Conservation (phyloP, 2,888 invertebrate genomes). For the Auanema sp. region DNA sequence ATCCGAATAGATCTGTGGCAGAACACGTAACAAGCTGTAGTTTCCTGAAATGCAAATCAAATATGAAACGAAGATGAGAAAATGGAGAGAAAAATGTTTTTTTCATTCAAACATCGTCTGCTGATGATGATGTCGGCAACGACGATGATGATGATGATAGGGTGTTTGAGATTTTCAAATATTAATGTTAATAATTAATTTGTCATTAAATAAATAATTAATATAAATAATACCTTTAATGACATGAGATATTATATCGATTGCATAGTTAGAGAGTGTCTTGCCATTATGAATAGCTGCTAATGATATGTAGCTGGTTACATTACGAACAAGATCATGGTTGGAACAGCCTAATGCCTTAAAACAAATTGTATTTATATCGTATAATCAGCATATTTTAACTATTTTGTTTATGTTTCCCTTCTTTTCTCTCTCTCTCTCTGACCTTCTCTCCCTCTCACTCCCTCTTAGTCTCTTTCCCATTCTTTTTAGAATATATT, state of each 20-base stretch:
- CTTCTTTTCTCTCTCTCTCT: too few relatives aligned
- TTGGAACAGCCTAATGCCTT: conserved; percentile 80
- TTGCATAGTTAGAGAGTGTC: conserved; percentile 82
- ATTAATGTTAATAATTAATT: too few relatives aligned
- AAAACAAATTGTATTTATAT: conserved; percentile 2
- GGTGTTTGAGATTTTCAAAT: too few relatives aligned
- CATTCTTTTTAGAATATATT: too few relatives aligned
- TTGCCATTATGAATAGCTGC: conserved; percentile 88
- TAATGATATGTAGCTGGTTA: conserved; percentile 86
- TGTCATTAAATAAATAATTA: too few relatives aligned
- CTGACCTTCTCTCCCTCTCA: too few relatives aligned
- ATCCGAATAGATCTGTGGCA: conserved; percentile 86
- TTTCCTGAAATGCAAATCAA: conserved; percentile 73
- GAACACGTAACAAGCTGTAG: conserved; percentile 81
- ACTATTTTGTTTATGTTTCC: background rate
- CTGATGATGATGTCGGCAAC: too few relatives aligned
- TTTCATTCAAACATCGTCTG: too few relatives aligned
- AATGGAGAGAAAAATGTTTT: background rate
- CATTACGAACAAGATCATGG: conserved; percentile 82
- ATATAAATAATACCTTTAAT: conserved; percentile 73
- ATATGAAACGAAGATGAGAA: background rate
- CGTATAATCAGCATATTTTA: background rate
- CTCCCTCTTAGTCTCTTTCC: too few relatives aligned
- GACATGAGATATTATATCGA: conserved; percentile 86
- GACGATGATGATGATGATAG: too few relatives aligned